Conservation (phyloP, 1,140 invertebrate genomes). For the Phthorimaea operculella region DNA sequence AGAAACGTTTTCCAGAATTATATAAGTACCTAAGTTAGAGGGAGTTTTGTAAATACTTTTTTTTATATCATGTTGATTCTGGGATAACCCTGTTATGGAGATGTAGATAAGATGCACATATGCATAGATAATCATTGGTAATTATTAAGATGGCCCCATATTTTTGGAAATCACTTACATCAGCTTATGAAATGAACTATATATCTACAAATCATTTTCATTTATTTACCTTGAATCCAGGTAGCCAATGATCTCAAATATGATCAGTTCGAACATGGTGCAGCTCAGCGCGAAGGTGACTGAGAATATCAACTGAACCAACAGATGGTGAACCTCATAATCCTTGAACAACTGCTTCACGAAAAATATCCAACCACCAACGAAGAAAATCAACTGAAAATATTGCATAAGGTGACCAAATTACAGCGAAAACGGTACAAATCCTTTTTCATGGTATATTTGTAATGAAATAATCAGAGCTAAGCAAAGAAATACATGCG, state of each 20-base stretch:
- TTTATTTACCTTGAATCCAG: slow-evolving; percentile 73
- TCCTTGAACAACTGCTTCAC: slow-evolving; percentile 97
- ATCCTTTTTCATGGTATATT: too few relatives aligned
- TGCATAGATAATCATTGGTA: too few relatives aligned
- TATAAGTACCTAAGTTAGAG: too few relatives aligned
- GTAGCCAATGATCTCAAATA: slow-evolving; percentile 98
- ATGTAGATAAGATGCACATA: too few relatives aligned
- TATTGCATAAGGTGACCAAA: slow-evolving; percentile 9
- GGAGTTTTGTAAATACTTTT: too few relatives aligned
- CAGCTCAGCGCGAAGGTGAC: slow-evolving; percentile 97
- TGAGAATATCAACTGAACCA: slow-evolving; percentile 97
- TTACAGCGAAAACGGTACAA: too few relatives aligned
- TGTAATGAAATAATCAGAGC: neutral
- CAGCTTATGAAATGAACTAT: too few relatives aligned
- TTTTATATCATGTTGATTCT: too few relatives aligned
- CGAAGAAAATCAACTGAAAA: slow-evolving; percentile 92
- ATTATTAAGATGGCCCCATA: too few relatives aligned
- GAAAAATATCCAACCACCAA: slow-evolving; percentile 98
- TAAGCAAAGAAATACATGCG: neutral
- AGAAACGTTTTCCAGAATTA: too few relatives aligned
- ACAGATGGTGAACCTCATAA: slow-evolving; percentile 96
- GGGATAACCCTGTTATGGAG: too few relatives aligned
- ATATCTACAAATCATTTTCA: neutral
- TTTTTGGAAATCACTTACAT: too few relatives aligned
- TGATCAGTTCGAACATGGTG: slow-evolving; percentile 99